Percentiles rank a stretch among this genome's conserved stretches.
Conservation (phyloP, 2,888 invertebrate genomes). For the Acanthacorydalis orientalis region DNA sequence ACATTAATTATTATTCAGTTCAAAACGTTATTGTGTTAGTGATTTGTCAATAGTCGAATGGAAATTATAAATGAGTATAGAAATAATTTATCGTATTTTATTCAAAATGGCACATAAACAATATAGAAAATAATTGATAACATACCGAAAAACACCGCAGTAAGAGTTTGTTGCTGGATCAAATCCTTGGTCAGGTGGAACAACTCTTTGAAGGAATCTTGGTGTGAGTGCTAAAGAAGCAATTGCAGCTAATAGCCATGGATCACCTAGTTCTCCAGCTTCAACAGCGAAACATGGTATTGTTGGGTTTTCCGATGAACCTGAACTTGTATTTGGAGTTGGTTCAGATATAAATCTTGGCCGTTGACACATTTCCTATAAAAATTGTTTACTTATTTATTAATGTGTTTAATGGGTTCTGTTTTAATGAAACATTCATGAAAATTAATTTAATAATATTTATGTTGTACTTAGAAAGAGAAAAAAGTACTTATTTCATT, state of each 20-base stretch:
- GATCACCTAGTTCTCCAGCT: slow-evolving; percentile 38
- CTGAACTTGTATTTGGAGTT: not conserved
- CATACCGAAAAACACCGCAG: slow-evolving; percentile 48
- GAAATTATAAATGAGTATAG: no score
- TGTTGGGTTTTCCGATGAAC: slow-evolving; percentile 11
- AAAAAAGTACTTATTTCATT: no score
- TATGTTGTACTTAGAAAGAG: no score
- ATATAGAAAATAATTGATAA: slow-evolving; percentile 1
- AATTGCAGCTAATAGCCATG: slow-evolving; percentile 43
- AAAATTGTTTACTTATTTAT: not conserved
- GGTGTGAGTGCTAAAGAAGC: slow-evolving; percentile 50
- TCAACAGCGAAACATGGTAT: slow-evolving; percentile 30
- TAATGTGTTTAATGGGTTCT: no score
- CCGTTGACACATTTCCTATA: slow-evolving; percentile 46
- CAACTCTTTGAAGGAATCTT: slow-evolving; percentile 45
- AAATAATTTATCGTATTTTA: no score
- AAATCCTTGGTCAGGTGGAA: slow-evolving; percentile 48
- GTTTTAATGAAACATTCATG: no score
- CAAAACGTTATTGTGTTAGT: no score
- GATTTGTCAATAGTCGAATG: no score
- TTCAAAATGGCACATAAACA: no score
- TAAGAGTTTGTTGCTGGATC: slow-evolving; percentile 34
- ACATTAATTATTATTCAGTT: no score
- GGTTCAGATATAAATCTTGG: slow-evolving; percentile 36
- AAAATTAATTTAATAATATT: no score